Conservation (phyloP, 2,888 invertebrate species). For the Coleophora deauratella region DNA sequence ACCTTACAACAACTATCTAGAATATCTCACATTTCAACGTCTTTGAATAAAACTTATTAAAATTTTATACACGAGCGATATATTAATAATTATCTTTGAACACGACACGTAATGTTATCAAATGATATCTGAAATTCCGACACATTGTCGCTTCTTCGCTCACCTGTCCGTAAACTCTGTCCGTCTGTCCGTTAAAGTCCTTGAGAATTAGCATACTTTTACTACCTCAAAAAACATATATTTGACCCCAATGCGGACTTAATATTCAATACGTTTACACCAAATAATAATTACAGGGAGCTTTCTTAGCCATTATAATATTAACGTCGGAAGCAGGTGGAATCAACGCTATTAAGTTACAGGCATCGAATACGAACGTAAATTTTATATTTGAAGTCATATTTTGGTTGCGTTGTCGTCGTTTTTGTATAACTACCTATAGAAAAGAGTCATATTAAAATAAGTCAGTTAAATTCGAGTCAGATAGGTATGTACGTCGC, state of each 20-base stretch:
- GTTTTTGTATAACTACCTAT: too few relatives aligned
- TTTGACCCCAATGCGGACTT: conserved; percentile 49
- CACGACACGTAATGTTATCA: conserved; percentile 33
- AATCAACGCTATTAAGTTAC: conserved; percentile 56
- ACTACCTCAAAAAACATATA: conserved; percentile 49
- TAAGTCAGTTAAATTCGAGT: too few relatives aligned
- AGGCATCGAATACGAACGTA: conserved; percentile 46
- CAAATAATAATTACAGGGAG: conserved; percentile 63
- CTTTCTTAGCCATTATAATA: conserved; percentile 44
- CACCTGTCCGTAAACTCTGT: conserved; percentile 39
- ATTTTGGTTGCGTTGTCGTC: too few relatives aligned
- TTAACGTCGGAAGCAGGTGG: conserved; percentile 45
- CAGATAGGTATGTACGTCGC: too few relatives aligned
- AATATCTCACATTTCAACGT: too few relatives aligned
- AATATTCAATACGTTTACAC: conserved; percentile 70
- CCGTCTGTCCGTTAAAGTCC: conserved; percentile 37
- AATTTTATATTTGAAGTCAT: conserved; percentile 25
- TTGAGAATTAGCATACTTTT: conserved; percentile 9
- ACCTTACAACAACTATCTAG: too few relatives aligned
- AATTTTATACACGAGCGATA: neutral
- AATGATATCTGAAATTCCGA: conserved; percentile 29
- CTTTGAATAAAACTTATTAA: neutral
- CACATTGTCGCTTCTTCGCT: conserved; percentile 32
- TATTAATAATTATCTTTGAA: conserved; percentile 27
- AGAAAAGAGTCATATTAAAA: too few relatives aligned